Evolutionary conservation across 2,888 invertebrate species (phyloP).

Genomic region (Melipona beecheii): DNA sequence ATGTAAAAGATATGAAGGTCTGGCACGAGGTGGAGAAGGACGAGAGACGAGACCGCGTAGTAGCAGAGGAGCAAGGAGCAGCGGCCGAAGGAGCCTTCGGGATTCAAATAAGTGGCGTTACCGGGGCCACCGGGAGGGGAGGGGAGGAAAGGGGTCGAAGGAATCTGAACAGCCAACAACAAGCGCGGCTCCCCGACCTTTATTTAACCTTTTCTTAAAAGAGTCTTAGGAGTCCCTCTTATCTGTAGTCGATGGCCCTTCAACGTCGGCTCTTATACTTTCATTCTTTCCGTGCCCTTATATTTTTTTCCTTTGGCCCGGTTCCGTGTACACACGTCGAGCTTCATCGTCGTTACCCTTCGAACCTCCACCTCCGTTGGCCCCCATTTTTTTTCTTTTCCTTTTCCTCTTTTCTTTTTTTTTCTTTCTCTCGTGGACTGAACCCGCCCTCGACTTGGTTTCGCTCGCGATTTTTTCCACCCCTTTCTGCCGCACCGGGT

Average conservation of each 20-base stretch:
- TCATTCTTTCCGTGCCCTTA: slow-evolving; percentile 71
- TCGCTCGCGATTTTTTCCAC: slow-evolving; percentile 48
- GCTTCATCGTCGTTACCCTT: slow-evolving; percentile 64
- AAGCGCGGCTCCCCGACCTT: slow-evolving; percentile 75
- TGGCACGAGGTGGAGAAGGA: slow-evolving; percentile 27
- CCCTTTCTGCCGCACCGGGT: slow-evolving; percentile 22
- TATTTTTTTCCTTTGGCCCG: slow-evolving; percentile 67
- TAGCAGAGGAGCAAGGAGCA: slow-evolving; percentile 22
- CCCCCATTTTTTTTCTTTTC: slow-evolving; percentile 1
- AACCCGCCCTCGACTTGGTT: slow-evolving; percentile 47
- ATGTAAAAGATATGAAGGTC: slow-evolving; percentile 82
- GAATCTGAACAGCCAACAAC: slow-evolving; percentile 84
- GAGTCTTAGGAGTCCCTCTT: slow-evolving; percentile 77
- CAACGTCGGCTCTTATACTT: slow-evolving; percentile 72
- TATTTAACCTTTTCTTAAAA: slow-evolving; percentile 82
- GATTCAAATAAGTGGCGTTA: slow-evolving; percentile 80
- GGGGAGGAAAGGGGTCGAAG: slow-evolving; percentile 72
- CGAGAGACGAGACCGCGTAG: slow-evolving; percentile 37
- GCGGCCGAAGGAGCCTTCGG: slow-evolving; percentile 72
- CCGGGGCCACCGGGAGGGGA: slow-evolving; percentile 29
- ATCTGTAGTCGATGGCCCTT: slow-evolving; percentile 77
- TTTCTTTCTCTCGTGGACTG: not conserved
- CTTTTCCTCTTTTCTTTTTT: too few species aligned
- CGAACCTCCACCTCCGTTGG: slow-evolving; percentile 33
- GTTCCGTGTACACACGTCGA: slow-evolving; percentile 75